Evolutionary conservation across 1,140 invertebrate genomes (phyloP).

Genomic region (Drosophila serrata): DNA sequence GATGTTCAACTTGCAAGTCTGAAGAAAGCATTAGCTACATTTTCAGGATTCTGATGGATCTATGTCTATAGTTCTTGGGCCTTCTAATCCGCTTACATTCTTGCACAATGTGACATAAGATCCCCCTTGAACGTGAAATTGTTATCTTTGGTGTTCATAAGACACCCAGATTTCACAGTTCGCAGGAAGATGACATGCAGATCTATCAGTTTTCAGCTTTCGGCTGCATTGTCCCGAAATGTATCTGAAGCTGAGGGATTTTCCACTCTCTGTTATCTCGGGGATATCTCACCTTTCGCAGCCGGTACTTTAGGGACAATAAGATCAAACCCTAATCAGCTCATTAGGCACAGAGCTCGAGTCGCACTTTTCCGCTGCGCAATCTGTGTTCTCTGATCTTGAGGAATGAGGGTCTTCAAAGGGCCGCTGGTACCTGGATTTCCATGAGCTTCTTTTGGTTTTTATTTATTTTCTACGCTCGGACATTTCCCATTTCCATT

Average conservation of each 20-base stretch:
- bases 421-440: constrained; percentile 34
- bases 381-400: constrained; percentile 24
- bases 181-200: constrained; percentile 20
- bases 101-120: constrained; percentile 5
- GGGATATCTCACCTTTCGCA: constrained; percentile 20
- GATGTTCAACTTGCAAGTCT: no score
- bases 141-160: neutral
- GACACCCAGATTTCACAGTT: constrained; percentile 27
- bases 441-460: constrained; percentile 12
- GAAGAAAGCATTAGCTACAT: neutral
- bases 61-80: neutral
- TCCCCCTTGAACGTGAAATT: neutral
- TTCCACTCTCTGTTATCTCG: constrained; percentile 13
- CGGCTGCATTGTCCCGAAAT: constrained; percentile 2
- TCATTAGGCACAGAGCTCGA: constrained; percentile 37
- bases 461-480: constrained; percentile 43
- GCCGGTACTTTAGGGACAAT: constrained; percentile 23
- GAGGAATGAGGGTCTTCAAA: constrained; percentile 10
- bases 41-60: neutral
- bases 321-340: constrained; percentile 48
- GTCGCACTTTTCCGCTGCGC: constrained; percentile 29
- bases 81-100: neutral
- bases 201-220: constrained; percentile 18
- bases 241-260: constrained; percentile 9
- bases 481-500: constrained; percentile 43